Base-by-base conservation (phyloP, 2,888 invertebrate species). In the Ormyrus rosae region DNA sequence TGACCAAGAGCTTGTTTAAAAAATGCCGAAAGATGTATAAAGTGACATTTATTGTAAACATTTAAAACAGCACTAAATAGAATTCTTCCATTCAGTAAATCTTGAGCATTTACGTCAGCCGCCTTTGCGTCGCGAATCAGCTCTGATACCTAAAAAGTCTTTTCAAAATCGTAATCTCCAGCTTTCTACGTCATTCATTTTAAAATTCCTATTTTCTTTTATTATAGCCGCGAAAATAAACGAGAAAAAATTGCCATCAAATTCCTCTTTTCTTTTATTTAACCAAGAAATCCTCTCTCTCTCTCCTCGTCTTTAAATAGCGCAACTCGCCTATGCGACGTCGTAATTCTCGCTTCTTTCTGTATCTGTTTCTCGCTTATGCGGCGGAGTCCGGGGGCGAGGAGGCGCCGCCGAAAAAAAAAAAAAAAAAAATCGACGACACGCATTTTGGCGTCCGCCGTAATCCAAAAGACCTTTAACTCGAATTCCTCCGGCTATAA, bases 381-480 rank as follows among this genome's bases (percentile, higher is more conserved):
- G 9, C 9, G 1, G 48, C 8, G 10, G 10, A 34, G 34, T 34
- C 2, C 0, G 56, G 51, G 45, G 34, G 55, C 51, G 72, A 69
- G 46, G 61, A 61, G 48, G 13, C 5, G 13, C 7, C 61, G 5
- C 10, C 46, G 51, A 58, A 34, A 60, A 56, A 55, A 46, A 46
- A 56, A 55, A 46, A 46, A 51, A 56, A 13, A 13, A 13, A 13
- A 51, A 56, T 69, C 74, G 67, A 63, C 58, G 70, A 73, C 73
- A 55, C 81, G 76, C 75, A 73, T 68, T 68, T 78, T 64, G n/a
- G 53, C 53, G 53, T 55, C 10, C 64, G 50, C 46, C 73, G 70
- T 82, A 82, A 82, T 82, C 82, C 79, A 11, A 72, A 74, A 80
- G 80, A 82, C 71, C 74, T 82, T 82, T 70, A 34, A 50, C 74